phyloP scores from a whole-genome alignment of 2,888 invertebrate species.

The Thymelicus sylvestris region DNA sequence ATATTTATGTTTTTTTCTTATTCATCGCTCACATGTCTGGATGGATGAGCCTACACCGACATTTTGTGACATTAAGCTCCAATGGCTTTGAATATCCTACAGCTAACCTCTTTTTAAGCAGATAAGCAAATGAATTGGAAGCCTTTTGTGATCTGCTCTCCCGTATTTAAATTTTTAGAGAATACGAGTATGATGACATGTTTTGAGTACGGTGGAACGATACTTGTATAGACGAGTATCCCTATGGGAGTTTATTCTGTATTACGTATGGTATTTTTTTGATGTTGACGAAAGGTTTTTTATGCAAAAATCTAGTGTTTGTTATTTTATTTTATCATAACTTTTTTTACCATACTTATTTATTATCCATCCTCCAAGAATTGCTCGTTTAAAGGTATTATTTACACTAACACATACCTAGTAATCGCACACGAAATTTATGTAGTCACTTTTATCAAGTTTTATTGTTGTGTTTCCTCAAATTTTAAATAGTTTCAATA shows the following conservation, averaged over 20 bases:
- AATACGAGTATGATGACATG: slow-evolving; percentile 37
- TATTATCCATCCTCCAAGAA: no score
- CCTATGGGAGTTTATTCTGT: slow-evolving; percentile 10
- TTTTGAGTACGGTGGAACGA: slow-evolving; percentile 47
- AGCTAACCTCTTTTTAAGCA: slow-evolving; percentile 73
- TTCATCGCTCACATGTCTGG: slow-evolving; percentile 63
- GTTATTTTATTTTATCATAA: not conserved
- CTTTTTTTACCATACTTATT: no score
- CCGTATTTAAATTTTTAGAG: slow-evolving; percentile 60
- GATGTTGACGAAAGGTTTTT: not conserved
- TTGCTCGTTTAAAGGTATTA: no score
- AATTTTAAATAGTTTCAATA: no score
- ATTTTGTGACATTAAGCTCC: slow-evolving; percentile 82
- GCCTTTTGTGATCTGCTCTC: slow-evolving; percentile 62
- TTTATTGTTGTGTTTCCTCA: no score
- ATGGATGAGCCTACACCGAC: slow-evolving; percentile 67
- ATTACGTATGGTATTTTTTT: slow-evolving; percentile 2
- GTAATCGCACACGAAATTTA: no score
- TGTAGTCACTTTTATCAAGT: no score
- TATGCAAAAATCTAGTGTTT: not conserved
- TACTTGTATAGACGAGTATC: slow-evolving; percentile 42
- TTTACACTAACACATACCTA: no score
- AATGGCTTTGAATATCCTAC: slow-evolving; percentile 78
- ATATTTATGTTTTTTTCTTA: slow-evolving; percentile 66
- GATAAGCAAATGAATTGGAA: slow-evolving; percentile 84